A percentile compares a stretch with the other conserved stretches of the same genome.
phyloP scores from a whole-genome alignment of 2,113 vertebrate genomes.

The Salvator merianae region DNA sequence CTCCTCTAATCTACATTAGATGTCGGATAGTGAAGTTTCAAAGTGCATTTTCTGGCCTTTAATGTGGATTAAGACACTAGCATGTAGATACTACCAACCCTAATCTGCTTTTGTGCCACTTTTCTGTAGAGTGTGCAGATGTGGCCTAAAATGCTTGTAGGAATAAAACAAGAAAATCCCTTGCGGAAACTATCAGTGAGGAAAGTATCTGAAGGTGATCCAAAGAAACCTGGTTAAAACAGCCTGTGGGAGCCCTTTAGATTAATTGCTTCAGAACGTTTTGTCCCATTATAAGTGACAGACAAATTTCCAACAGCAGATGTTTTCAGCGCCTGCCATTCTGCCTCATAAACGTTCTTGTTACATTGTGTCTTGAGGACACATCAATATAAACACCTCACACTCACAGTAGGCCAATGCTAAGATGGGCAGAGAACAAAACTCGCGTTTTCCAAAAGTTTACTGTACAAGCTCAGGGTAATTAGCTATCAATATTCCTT shows the following conservation, averaged over 20 bases:
- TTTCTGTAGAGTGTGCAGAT: too few relatives aligned
- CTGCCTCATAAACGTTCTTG: conserved; percentile 51
- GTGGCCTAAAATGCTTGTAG: neutral
- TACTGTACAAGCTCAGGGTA: neutral
- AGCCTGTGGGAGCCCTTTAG: conserved; percentile 6
- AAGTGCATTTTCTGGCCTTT: too few relatives aligned
- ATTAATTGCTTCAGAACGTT: conserved; percentile 43
- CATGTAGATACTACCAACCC: too few relatives aligned
- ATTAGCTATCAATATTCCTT: conserved; percentile 35
- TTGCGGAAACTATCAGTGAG: too few relatives aligned
- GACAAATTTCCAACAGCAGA: conserved; percentile 42
- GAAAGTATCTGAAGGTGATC: neutral
- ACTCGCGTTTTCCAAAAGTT: conserved; percentile 54
- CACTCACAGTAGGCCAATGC: conserved; percentile 8
- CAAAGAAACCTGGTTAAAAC: neutral
- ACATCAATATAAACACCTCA: conserved; percentile 70
- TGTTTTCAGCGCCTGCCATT: conserved; percentile 50
- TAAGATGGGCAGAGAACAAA: conserved; percentile 32
- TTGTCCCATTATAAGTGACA: conserved; percentile 40
- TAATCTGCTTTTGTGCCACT: too few relatives aligned
- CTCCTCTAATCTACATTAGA: too few relatives aligned
- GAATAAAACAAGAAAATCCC: neutral
- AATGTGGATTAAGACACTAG: too few relatives aligned
- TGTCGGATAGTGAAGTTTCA: too few relatives aligned
- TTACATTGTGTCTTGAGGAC: conserved; percentile 53